Percentiles rank a stretch among this genome's conserved stretches.
These are phyloP conservation scores for Hippolais icterina DNA, from an alignment of 2,113 vertebrate species.

Conservation along the genomic window DNA sequence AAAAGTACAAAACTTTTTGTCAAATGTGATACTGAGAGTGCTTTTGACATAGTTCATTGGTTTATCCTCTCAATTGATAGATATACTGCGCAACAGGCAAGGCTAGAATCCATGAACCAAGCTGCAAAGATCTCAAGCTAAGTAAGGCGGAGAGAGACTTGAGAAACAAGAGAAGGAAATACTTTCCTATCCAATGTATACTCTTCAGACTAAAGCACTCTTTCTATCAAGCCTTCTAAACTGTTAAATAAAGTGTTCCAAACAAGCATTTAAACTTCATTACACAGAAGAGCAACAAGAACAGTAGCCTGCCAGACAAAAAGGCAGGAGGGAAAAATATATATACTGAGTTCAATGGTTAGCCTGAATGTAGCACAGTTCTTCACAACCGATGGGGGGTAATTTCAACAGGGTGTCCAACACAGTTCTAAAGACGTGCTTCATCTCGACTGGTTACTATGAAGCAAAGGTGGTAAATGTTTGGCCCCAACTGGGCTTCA, in stretches of 20 bases:
- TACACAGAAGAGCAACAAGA: constrained; percentile 87
- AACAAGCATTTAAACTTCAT: constrained; percentile 90
- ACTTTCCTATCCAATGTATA: constrained; percentile 85
- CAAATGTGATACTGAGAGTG: constrained; percentile 83
- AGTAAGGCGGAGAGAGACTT: constrained; percentile 84
- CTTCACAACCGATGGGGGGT: constrained; percentile 84
- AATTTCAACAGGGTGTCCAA: constrained; percentile 84
- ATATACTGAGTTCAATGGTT: constrained; percentile 86
- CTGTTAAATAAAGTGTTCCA: constrained; percentile 94
- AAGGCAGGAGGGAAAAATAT: constrained; percentile 81
- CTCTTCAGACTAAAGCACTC: constrained; percentile 91
- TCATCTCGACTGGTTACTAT: constrained; percentile 85
- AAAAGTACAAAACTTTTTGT: constrained; percentile 88
- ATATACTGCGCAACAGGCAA: constrained; percentile 80
- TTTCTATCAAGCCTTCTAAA: constrained; percentile 91
- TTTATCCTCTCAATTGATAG: constrained; percentile 79
- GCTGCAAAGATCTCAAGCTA: constrained; percentile 88
- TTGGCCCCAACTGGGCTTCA: constrained; percentile 82
- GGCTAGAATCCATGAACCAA: constrained; percentile 87
- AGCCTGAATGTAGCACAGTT: constrained; percentile 87
- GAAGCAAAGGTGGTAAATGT: constrained; percentile 87
- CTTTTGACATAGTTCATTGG: constrained; percentile 82
- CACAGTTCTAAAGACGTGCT: constrained; percentile 84
- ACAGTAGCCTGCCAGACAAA: constrained; percentile 83
- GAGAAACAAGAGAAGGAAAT: constrained; percentile 83